Conservation (phyloP, 2,797 vertebrate genomes). For the Enteromius fasciolatus region DNA sequence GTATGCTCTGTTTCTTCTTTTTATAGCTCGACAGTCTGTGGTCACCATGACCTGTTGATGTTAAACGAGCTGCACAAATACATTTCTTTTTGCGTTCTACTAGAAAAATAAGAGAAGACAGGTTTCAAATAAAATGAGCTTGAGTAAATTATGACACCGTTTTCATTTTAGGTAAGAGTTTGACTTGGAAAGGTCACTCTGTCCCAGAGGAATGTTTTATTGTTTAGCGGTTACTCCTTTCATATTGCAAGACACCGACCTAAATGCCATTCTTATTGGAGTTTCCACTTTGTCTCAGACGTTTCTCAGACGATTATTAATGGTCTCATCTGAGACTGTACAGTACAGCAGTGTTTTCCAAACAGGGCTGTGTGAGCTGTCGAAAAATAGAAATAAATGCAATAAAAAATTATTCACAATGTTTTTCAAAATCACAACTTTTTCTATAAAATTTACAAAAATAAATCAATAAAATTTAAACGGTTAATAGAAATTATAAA, state of each 20-base stretch:
- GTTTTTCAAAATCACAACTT: neutral
- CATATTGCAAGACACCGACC: constrained; percentile 2
- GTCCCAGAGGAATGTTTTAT: constrained; percentile 1
- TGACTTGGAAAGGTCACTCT: constrained; percentile 2
- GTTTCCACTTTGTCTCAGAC: neutral
- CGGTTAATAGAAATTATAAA: neutral
- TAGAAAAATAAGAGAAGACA: neutral
- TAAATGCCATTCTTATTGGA: constrained; percentile 8
- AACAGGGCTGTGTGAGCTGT: neutral
- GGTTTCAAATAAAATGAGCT: neutral
- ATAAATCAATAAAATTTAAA: neutral
- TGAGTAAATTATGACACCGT: constrained; percentile 8
- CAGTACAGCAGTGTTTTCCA: neutral
- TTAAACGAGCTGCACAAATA: constrained; percentile 1
- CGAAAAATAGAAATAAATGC: neutral
- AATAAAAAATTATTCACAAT: neutral
- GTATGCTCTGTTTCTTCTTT: neutral
- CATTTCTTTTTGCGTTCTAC: neutral
- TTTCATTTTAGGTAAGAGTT: constrained; percentile 22
- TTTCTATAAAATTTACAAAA: no score
- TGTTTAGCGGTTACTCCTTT: constrained; percentile 11
- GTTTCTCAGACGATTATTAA: constrained; percentile 5
- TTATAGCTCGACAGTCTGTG: neutral
- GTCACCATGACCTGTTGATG: neutral
- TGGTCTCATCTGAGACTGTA: neutral